Evolutionary conservation across 2,888 invertebrate genomes (phyloP).

Genomic region (Halocaridina rubra): DNA sequence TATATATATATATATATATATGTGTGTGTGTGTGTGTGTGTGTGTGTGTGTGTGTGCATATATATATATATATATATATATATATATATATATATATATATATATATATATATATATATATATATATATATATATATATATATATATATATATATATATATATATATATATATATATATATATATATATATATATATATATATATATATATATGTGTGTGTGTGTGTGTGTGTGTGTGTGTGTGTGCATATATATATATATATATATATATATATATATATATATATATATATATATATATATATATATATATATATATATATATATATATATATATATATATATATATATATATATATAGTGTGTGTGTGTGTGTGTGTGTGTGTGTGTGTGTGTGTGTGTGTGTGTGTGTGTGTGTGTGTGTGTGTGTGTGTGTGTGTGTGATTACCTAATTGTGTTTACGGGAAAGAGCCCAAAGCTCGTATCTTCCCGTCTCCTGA

Average conservation of each 20-base stretch:
- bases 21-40: neutral
- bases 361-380: too few species aligned
- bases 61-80: neutral
- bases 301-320: neutral
- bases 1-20: neutral
- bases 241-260: neutral
- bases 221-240: neutral
- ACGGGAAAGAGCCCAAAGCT: too few species aligned
- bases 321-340: neutral
- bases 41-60: neutral
- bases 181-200: slow-evolving; percentile 18
- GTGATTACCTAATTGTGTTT: too few species aligned
- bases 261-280: neutral
- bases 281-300: neutral
- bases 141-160: slow-evolving; percentile 17
- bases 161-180: slow-evolving; percentile 16
- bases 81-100: neutral
- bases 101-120: neutral
- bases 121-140: neutral
- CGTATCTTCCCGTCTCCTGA: too few species aligned
- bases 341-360: too few species aligned
- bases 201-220: neutral
- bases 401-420: neutral
- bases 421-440: neutral
- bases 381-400: neutral